Evolutionary conservation across 53 echinoderm and acorn worm genomes (phyloP).

Genomic region (Antedon mediterranea): DNA sequence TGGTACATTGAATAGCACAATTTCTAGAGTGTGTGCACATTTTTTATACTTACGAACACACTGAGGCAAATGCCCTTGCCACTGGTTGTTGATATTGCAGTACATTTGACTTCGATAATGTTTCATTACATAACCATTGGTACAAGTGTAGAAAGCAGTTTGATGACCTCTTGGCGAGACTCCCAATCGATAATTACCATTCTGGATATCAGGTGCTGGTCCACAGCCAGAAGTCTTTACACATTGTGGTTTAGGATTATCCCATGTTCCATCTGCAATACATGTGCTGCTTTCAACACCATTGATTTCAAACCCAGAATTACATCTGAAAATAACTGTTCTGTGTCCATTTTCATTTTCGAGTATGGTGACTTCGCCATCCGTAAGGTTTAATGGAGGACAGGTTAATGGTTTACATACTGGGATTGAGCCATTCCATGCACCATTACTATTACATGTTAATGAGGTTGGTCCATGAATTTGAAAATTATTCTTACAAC

Average conservation of each 20-base stretch:
- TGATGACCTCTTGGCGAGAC: not conserved
- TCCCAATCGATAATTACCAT: not conserved
- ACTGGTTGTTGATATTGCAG: not conserved
- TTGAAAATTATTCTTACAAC: not conserved
- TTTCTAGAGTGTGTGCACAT: no score
- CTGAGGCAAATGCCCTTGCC: not conserved
- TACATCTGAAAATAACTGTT: constrained; percentile 19
- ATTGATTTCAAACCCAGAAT: constrained; percentile 18
- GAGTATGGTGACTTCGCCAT: not conserved
- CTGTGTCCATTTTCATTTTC: not conserved
- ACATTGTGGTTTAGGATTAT: constrained; percentile 15
- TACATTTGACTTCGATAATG: not conserved
- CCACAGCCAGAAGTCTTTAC: constrained; percentile 25
- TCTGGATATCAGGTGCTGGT: not conserved
- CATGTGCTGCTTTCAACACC: constrained; percentile 16
- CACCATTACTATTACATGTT: not conserved
- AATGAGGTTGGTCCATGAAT: not conserved
- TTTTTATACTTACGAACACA: not conserved
- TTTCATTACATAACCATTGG: not conserved
- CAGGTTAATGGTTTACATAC: constrained; percentile 30
- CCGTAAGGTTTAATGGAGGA: not conserved
- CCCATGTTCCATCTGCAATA: constrained; percentile 30
- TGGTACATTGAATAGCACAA: no score
- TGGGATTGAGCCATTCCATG: constrained; percentile 26
- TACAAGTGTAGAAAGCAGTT: not conserved